Conservation (phyloP, 2,888 invertebrate species). For the Hirtodrosophila confusa region DNA sequence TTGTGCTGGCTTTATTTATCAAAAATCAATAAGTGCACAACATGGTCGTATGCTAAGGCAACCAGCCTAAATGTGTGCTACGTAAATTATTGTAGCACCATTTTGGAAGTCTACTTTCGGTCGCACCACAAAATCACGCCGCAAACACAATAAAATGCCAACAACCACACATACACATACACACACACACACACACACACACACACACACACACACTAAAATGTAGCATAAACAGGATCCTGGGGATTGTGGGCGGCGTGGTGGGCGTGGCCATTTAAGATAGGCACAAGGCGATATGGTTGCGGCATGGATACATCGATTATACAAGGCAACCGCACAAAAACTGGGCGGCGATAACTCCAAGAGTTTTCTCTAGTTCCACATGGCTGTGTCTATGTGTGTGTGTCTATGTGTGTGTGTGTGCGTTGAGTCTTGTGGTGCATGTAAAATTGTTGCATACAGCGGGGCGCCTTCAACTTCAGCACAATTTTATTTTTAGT, state of each 20-base stretch:
- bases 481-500: constrained; percentile 9
- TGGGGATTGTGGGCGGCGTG: background rate
- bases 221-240: constrained; percentile 1
- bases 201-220: constrained; percentile 39
- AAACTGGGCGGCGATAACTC: constrained; percentile 45
- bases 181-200: constrained; percentile 45
- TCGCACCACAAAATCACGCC: constrained; percentile 72
- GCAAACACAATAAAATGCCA: constrained; percentile 70
- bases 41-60: constrained; percentile 2
- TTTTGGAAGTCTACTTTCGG: constrained; percentile 2
- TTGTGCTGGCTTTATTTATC: constrained; percentile 53
- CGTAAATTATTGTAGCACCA: constrained; percentile 50
- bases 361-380: constrained; percentile 26
- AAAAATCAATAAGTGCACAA: constrained; percentile 61
- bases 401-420: constrained; percentile 22
- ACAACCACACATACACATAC: constrained; percentile 45
- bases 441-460: constrained; percentile 54
- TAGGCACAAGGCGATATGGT: constrained; percentile 63
- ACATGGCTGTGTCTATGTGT: constrained; percentile 13
- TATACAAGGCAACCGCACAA: constrained; percentile 70
- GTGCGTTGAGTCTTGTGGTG: background rate
- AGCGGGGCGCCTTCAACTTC: constrained; percentile 18
- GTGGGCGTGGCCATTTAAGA: constrained; percentile 29
- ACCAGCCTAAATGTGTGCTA: constrained; percentile 36
- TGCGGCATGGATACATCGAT: constrained; percentile 81